These are phyloP conservation scores for Ophioderma brevispina DNA, from an alignment of 35 echinoderm and acorn worm species.

Conservation along the genomic window DNA sequence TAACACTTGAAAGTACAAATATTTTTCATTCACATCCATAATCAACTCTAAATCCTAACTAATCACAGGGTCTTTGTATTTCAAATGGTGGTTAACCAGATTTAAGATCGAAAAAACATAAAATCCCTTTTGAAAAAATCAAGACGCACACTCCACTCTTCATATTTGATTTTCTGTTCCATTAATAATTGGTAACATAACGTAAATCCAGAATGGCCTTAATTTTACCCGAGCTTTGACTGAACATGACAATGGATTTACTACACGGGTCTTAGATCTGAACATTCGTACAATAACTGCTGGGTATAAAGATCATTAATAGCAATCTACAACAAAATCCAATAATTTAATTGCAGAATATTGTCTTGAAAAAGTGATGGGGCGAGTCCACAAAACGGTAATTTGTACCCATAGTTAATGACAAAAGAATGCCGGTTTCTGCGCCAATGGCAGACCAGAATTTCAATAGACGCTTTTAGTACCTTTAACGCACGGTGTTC, in stretches of 20 bases:
- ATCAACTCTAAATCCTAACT: constrained; percentile 22
- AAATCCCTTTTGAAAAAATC: not conserved
- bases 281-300: no score
- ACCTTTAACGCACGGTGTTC: no score
- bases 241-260: constrained; percentile 32
- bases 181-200: constrained; percentile 29
- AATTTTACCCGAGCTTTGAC: constrained; percentile 14
- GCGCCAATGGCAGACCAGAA: no score
- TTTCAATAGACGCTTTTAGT: no score
- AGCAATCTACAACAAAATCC: no score
- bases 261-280: not conserved
- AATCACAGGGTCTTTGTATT: not conserved
- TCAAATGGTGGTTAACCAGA: constrained; percentile 51
- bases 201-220: constrained; percentile 33
- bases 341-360: no score
- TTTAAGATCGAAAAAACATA: constrained; percentile 53
- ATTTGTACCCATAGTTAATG: no score
- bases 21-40: not conserved
- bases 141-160: not conserved
- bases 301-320: no score
- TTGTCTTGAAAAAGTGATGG: no score
- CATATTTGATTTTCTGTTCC: constrained; percentile 34
- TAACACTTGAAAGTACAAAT: constrained; percentile 28
- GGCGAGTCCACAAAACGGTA: no score
- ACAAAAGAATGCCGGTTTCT: no score